Evolutionary conservation across 2,797 vertebrate genomes (phyloP).

Genomic region (Brachymystax lenok): DNA sequence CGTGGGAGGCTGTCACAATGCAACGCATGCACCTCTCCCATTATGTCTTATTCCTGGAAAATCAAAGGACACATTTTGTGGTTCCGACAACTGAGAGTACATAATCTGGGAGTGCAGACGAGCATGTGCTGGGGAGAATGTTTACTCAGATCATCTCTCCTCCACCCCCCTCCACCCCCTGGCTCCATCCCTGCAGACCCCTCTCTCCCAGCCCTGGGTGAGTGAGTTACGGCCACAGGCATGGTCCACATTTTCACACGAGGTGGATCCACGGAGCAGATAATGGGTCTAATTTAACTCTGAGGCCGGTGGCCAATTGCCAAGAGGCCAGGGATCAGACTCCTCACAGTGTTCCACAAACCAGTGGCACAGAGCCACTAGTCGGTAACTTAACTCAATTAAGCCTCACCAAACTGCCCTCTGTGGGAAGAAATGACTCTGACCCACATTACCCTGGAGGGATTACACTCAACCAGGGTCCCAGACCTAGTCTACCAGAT

Average conservation of each 20-base stretch:
- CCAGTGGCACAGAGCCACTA: slow-evolving; percentile 1
- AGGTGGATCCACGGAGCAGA: slow-evolving; percentile 27
- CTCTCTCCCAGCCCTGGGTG: slow-evolving; percentile 42
- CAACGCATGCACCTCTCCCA: slow-evolving; percentile 13
- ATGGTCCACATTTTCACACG: slow-evolving; percentile 41
- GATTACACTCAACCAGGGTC: neutral
- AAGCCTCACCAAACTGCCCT: slow-evolving; percentile 4
- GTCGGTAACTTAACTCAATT: slow-evolving; percentile 26
- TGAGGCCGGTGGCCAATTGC: slow-evolving; percentile 14
- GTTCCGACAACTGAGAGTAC: slow-evolving; percentile 60
- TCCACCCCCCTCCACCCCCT: slow-evolving; percentile 11
- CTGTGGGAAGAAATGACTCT: neutral
- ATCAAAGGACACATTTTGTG: slow-evolving; percentile 71
- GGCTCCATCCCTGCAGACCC: neutral
- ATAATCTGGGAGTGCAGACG: slow-evolving; percentile 52
- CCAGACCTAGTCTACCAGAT: neutral
- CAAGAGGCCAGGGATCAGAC: slow-evolving; percentile 14
- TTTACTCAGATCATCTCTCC: slow-evolving; percentile 21
- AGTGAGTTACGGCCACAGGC: slow-evolving; percentile 35
- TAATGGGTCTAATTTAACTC: slow-evolving; percentile 50
- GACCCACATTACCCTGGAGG: neutral
- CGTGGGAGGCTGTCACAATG: slow-evolving; percentile 17
- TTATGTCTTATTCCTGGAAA: slow-evolving; percentile 69
- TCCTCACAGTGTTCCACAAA: slow-evolving; percentile 14
- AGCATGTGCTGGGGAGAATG: slow-evolving; percentile 24